Conservation (phyloP, 2,113 vertebrate species). For the Hippocampus barbouri region DNA sequence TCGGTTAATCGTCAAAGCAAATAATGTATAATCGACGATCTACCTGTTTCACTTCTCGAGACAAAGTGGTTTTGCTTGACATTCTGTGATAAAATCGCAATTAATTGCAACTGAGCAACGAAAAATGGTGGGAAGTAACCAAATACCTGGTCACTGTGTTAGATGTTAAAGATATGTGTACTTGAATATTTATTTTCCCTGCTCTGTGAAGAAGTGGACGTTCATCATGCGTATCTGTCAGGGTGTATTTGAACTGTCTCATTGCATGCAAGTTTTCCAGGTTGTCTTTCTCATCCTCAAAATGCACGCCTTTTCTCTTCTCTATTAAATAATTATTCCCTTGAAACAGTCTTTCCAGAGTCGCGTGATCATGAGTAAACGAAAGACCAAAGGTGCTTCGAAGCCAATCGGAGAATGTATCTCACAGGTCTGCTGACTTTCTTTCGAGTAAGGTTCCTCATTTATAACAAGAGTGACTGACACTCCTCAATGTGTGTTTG, state of each 20-base stretch:
- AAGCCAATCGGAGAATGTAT: constrained; percentile 71
- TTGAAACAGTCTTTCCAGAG: not conserved
- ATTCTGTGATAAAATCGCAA: not conserved
- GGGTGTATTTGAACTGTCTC: not conserved
- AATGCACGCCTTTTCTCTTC: not conserved
- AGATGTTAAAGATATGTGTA: not conserved
- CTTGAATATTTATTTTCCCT: too few species aligned
- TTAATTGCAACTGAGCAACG: not conserved
- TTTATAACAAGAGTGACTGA: not conserved
- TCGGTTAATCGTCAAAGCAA: not conserved
- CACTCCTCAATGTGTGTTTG: not conserved
- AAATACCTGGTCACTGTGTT: not conserved
- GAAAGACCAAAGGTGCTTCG: constrained; percentile 71
- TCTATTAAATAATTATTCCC: not conserved
- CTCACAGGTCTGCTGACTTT: constrained; percentile 75
- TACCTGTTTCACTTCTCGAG: not conserved
- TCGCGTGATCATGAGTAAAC: constrained; percentile 60
- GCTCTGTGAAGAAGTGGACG: too few species aligned
- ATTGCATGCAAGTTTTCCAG: not conserved
- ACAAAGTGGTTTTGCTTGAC: not conserved
- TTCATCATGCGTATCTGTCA: too few species aligned
- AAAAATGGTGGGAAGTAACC: not conserved
- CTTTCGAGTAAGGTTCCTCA: not conserved
- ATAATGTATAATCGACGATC: not conserved
- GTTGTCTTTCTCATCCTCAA: not conserved